Percentiles rank a stretch among this genome's conserved stretches.
Evolutionary conservation across 2,113 vertebrate species (phyloP).

Genomic region (Colius striatus): DNA sequence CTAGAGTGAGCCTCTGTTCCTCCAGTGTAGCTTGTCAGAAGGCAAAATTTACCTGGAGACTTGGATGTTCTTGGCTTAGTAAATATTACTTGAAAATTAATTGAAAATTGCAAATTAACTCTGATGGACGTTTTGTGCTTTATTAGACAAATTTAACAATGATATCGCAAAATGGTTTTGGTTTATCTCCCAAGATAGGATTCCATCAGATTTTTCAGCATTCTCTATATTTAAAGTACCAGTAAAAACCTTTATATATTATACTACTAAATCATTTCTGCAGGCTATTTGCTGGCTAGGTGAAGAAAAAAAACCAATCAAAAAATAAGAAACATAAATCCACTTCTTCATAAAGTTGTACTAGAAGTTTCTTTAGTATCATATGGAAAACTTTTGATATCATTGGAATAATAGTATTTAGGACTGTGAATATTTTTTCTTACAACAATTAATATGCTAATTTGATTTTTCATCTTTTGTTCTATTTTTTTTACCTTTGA

Average conservation of each 20-base stretch:
- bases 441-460: background rate
- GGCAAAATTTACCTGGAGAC: no score
- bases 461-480: background rate
- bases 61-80: no score
- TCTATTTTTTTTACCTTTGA: background rate
- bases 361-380: background rate
- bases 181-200: background rate
- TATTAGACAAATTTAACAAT: background rate
- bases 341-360: background rate
- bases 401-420: background rate
- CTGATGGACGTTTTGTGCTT: background rate
- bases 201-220: background rate
- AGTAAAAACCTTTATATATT: background rate
- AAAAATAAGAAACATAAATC: background rate
- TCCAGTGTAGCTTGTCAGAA: no score
- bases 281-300: background rate
- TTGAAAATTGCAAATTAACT: background rate
- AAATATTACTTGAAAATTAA: background rate
- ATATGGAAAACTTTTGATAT: background rate
- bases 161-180: accelerated
- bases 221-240: background rate
- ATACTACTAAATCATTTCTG: background rate
- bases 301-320: background rate
- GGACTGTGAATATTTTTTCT: background rate
- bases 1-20: no score